These are phyloP conservation scores for Schlechtendalia chinensis DNA, from an alignment of 1,140 invertebrate genomes.

Conservation along the genomic window DNA sequence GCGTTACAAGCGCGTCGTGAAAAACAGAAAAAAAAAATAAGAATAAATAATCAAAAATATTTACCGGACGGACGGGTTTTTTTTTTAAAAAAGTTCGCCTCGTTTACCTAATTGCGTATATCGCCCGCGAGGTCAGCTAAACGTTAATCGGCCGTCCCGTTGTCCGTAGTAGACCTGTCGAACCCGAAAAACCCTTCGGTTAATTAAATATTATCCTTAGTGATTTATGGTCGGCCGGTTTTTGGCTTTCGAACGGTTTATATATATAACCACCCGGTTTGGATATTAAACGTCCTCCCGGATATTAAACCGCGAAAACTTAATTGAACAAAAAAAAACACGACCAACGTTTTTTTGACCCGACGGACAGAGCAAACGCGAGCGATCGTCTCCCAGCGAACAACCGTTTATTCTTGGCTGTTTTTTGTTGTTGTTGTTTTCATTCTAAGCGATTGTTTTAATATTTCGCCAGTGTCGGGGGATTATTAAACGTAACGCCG, in stretches of 20 bases:
- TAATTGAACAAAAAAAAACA: neutral
- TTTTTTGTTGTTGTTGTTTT: neutral
- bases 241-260: neutral
- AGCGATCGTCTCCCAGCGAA: neutral
- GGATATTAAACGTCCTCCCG: neutral
- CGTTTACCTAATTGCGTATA: constrained; percentile 16
- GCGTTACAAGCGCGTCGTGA: too few relatives aligned
- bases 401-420: neutral
- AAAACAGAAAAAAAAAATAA: too few relatives aligned
- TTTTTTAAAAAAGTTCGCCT: constrained; percentile 40
- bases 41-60: too few relatives aligned
- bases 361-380: neutral
- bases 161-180: constrained; percentile 39
- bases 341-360: too few relatives aligned
- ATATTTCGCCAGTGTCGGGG: neutral
- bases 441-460: neutral
- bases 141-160: too few relatives aligned
- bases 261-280: neutral
- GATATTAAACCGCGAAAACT: neutral
- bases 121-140: neutral
- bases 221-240: constrained; percentile 37
- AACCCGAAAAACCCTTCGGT: constrained; percentile 36
- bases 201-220: constrained; percentile 41
- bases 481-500: neutral
- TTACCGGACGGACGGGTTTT: too few relatives aligned